These are phyloP conservation scores for Equus quagga DNA, from an alignment of 2,113 vertebrate species.

Conservation along the genomic window DNA sequence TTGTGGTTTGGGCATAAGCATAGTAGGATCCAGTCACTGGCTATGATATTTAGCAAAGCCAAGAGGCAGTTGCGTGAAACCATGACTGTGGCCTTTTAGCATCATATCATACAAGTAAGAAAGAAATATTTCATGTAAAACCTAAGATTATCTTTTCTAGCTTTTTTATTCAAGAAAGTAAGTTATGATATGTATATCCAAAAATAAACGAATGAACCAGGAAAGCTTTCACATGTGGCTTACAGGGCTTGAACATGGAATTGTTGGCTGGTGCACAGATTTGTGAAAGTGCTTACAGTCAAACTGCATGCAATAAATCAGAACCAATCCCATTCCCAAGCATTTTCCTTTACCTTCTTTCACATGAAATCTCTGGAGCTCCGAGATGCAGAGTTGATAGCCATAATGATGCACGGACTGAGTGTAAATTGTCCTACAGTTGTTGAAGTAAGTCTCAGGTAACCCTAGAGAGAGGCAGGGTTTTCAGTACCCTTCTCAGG, in stretches of 20 bases:
- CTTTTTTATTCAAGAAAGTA: neutral
- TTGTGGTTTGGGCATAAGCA: neutral
- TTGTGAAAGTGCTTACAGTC: neutral
- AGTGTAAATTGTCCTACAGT: neutral
- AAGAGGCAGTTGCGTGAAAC: neutral
- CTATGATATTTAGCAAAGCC: neutral
- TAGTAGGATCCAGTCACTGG: neutral
- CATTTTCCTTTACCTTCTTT: neutral
- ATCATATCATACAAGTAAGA: neutral
- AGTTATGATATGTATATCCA: neutral
- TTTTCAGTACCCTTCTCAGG: neutral
- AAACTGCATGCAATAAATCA: neutral
- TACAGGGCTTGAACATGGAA: neutral
- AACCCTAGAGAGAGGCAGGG: accelerated
- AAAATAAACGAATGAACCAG: neutral
- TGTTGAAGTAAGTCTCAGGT: neutral
- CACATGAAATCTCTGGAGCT: neutral
- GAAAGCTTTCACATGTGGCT: neutral
- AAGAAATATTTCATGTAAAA: neutral
- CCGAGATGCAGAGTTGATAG: accelerated
- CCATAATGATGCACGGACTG: accelerated
- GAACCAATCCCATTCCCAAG: neutral
- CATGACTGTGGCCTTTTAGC: neutral
- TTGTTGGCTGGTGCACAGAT: no score
- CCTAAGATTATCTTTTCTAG: neutral